Evolutionary conservation across 2,888 invertebrate genomes (phyloP), one percentile per base, ranked within the genome.

Genomic region (Clunio marinus): DNA sequence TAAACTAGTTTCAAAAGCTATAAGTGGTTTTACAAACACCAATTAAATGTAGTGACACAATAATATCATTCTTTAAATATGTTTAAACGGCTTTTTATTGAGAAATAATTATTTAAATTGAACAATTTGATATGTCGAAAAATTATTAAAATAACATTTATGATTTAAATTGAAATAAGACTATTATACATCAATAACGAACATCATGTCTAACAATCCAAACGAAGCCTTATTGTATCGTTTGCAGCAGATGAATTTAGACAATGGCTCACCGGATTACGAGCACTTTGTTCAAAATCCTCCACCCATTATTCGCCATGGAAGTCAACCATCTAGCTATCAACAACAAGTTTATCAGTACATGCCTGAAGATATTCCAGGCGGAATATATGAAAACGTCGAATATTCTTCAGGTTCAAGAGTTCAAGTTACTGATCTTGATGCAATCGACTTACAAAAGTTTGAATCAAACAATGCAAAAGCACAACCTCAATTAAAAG

Each of bases 401-500:
- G 68, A 68, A 17, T 68, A 68, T 22, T 24, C 62, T 2, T 41
- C 60, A 2, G 63, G 45, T 13, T 4, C 25, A 20, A n/a, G 46
- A 25, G 15, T 58, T n/a, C 25, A 25, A 25, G 68, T 68, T 22
- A 58, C 68, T n/a, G 68, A 68, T 41, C 20, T 68, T 8, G 68
- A 68, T 41, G 66, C 51, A 66, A 55, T 66, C 5, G 66, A 66
- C 28, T 24, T 20, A 15, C 41, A 68, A 25, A 68, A 68, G 7
- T 68, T 68, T 20, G 58, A 68, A 20, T 68, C 68, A 20, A 55
- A 46, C n/a, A 68, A 68, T 41, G 68, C 68, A 35, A 68, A 58
- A n/a, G 68, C 68, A n/a, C 68, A 68, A 28, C 68, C 68, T 8
- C 68, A 68, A 45, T 24, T 68, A 17, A 55, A 51, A 1, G n/a